These are phyloP conservation scores for Sardinella longiceps DNA, from an alignment of 2,797 vertebrate genomes.

Conservation along the genomic window DNA sequence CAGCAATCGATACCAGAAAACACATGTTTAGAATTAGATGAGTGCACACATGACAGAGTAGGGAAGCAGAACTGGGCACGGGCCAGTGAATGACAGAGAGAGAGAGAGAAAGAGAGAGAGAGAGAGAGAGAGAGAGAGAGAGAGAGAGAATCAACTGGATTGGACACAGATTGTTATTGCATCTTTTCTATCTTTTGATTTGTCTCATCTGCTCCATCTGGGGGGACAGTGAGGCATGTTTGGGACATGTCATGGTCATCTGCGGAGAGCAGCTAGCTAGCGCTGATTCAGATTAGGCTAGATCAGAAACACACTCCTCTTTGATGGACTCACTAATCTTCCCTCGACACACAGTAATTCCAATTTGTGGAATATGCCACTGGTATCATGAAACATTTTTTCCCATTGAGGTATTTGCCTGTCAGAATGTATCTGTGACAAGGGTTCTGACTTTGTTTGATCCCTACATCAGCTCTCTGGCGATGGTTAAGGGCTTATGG, in stretches of 20 bases:
- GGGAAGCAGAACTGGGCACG: too few relatives aligned
- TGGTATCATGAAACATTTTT: too few relatives aligned
- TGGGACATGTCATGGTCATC: not conserved
- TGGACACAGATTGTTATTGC: not conserved
- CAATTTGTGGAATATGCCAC: too few relatives aligned
- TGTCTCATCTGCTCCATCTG: not conserved
- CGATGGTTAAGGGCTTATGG: not conserved
- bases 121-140: too few relatives aligned
- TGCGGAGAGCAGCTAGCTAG: not conserved
- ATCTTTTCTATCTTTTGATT: not conserved
- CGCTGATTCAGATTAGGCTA: not conserved
- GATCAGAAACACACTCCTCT: too few relatives aligned
- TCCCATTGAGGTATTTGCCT: not conserved
- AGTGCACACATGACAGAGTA: not conserved
- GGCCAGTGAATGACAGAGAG: too few relatives aligned
- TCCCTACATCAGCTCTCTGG: not conserved
- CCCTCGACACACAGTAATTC: too few relatives aligned
- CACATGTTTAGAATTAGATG: conserved; percentile 5
- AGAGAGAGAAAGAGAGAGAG: not conserved
- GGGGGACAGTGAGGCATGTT: not conserved
- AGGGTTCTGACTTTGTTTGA: not conserved
- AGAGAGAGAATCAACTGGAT: too few relatives aligned
- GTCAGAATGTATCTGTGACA: not conserved
- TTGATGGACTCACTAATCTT: too few relatives aligned
- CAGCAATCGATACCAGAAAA: conserved; percentile 2